phyloP scores from a whole-genome alignment of 2,797 vertebrate genomes.

The Taenioides sp. region DNA sequence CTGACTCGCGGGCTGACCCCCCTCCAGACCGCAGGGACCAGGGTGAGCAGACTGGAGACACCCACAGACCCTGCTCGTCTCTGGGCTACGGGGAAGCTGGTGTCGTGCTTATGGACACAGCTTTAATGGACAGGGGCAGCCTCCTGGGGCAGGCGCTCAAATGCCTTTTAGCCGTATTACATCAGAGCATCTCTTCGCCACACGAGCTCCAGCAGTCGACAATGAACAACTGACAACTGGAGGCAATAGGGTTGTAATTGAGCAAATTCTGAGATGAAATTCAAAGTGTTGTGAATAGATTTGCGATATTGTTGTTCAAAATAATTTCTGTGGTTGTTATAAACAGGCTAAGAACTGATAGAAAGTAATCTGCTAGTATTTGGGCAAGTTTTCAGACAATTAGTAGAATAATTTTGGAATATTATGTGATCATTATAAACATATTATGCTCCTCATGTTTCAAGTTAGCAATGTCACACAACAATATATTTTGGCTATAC shows the following conservation, averaged over 20 bases:
- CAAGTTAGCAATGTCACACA: too few relatives aligned
- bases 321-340: neutral
- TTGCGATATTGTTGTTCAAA: neutral
- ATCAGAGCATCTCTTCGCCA: neutral
- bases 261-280: neutral
- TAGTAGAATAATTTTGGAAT: too few relatives aligned
- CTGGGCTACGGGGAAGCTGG: neutral
- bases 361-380: too few relatives aligned
- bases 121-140: constrained; percentile 2
- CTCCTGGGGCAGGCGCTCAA: constrained; percentile 7
- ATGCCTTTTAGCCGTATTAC: constrained; percentile 7
- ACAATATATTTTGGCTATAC: too few relatives aligned
- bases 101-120: neutral
- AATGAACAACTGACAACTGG: neutral
- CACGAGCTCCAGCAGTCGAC: neutral
- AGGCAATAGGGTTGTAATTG: neutral
- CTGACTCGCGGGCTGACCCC: neutral
- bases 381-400: too few relatives aligned
- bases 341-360: neutral
- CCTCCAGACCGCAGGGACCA: neutral
- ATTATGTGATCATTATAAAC: too few relatives aligned
- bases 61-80: neutral
- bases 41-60: neutral
- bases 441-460: too few relatives aligned
- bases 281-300: neutral